A percentile compares a stretch with the other conserved stretches of the same genome.
These are phyloP conservation scores for Hypsibius dujardini DNA, from an alignment of 1,140 invertebrate genomes.

Conservation along the genomic window DNA sequence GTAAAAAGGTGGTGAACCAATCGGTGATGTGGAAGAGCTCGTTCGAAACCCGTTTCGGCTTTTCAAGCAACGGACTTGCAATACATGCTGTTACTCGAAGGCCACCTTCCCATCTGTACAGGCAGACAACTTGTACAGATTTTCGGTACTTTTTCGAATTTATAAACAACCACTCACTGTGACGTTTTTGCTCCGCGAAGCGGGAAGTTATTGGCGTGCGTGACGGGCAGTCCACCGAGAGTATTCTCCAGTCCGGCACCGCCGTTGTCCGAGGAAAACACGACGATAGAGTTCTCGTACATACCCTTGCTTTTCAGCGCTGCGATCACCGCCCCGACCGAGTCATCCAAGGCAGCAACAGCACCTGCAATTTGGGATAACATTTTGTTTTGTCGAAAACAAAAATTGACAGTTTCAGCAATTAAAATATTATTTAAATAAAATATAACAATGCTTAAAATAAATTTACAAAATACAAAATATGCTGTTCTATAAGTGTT, in stretches of 20 bases:
- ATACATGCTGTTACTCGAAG: slow-evolving; percentile 56
- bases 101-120: slow-evolving; percentile 58
- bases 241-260: slow-evolving; percentile 51
- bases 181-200: slow-evolving; percentile 49
- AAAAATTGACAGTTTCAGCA: no score
- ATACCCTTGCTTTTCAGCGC: slow-evolving; percentile 45
- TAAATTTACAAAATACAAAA: not conserved
- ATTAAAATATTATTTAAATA: not conserved
- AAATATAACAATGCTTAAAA: not conserved
- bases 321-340: slow-evolving; percentile 55
- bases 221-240: slow-evolving; percentile 57
- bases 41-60: slow-evolving; percentile 39
- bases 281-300: slow-evolving; percentile 57
- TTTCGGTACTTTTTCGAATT: not conserved
- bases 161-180: slow-evolving; percentile 16
- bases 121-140: not conserved
- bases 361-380: slow-evolving; percentile 41
- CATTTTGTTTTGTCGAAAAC: no score
- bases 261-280: slow-evolving; percentile 73
- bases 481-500: slow-evolving; percentile 25
- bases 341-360: slow-evolving; percentile 60
- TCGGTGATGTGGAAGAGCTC: slow-evolving; percentile 64
- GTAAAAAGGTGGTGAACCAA: slow-evolving; percentile 64
- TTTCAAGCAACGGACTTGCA: slow-evolving; percentile 51
- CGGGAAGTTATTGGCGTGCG: slow-evolving; percentile 50